Percentiles rank a stretch among this genome's conserved stretches.
phyloP scores from a whole-genome alignment of 2,797 vertebrate species.

The Zalophus californianus region DNA sequence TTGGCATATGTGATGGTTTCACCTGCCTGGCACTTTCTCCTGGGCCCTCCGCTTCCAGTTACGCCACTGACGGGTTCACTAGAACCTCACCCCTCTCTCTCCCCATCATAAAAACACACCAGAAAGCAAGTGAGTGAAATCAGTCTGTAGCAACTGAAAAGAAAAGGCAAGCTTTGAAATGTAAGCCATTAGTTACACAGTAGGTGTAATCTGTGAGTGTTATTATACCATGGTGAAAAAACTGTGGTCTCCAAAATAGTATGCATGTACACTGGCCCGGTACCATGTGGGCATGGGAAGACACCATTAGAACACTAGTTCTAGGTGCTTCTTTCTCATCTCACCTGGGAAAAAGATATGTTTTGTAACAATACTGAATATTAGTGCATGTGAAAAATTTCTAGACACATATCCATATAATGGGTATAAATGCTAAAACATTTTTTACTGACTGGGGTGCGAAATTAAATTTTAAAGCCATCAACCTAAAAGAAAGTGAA shows the following conservation, averaged over 20 bases:
- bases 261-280: background rate
- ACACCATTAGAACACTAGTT: background rate
- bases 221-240: background rate
- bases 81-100: background rate
- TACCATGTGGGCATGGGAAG: background rate
- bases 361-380: slow-evolving; percentile 17
- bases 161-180: slow-evolving; percentile 43
- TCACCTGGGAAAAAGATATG: background rate
- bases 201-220: background rate
- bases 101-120: background rate
- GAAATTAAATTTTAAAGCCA: background rate
- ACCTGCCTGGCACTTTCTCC: background rate
- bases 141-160: background rate
- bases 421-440: background rate
- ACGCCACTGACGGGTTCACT: background rate
- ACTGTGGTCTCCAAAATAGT: background rate
- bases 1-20: background rate
- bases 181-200: background rate
- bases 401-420: background rate
- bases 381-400: slow-evolving; percentile 3
- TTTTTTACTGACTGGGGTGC: background rate
- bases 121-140: background rate
- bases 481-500: slow-evolving; percentile 39
- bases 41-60: background rate
- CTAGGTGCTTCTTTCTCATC: slow-evolving; percentile 6